A percentile compares a stretch with the other conserved stretches of the same genome.
Conservation (phyloP, 2,113 vertebrate genomes). For the Clupea harengus region DNA sequence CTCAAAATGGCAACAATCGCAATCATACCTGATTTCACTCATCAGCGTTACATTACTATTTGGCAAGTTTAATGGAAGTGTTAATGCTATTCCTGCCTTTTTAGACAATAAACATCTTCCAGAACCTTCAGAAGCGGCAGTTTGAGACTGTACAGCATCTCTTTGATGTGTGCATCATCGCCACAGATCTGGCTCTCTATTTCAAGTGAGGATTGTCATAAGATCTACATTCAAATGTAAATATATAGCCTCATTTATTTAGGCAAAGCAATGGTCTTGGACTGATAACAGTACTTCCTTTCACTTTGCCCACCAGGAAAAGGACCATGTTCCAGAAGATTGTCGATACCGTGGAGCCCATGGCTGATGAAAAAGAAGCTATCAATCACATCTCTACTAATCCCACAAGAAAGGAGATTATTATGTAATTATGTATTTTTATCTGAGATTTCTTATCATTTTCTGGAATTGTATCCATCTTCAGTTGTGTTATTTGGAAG, state of each 20-base stretch:
- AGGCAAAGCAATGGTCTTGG: not conserved
- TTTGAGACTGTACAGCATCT: slow-evolving; percentile 90
- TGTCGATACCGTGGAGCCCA: slow-evolving; percentile 86
- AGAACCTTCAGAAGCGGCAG: slow-evolving; percentile 92
- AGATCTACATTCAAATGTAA: not conserved
- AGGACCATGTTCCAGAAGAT: slow-evolving; percentile 98
- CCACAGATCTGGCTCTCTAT: slow-evolving; percentile 93
- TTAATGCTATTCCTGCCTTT: slow-evolving; percentile 44
- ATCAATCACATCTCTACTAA: slow-evolving; percentile 80
- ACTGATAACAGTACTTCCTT: not conserved
- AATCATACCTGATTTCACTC: not conserved
- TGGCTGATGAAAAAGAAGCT: slow-evolving; percentile 82
- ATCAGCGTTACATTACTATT: not conserved
- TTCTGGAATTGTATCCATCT: not conserved
- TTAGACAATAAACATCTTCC: slow-evolving; percentile 93
- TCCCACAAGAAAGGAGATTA: slow-evolving; percentile 86
- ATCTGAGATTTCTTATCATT: not conserved
- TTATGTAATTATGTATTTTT: slow-evolving; percentile 81
- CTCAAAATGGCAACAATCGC: not conserved
- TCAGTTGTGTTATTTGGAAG: not conserved
- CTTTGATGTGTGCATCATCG: slow-evolving; percentile 95
- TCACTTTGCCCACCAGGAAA: slow-evolving; percentile 70
- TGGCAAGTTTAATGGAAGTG: not conserved
- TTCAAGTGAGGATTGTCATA: slow-evolving; percentile 84
- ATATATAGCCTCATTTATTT: too few species aligned